phyloP scores from a whole-genome alignment of 2,888 invertebrate species.

The Choristoneura rosaceana region DNA sequence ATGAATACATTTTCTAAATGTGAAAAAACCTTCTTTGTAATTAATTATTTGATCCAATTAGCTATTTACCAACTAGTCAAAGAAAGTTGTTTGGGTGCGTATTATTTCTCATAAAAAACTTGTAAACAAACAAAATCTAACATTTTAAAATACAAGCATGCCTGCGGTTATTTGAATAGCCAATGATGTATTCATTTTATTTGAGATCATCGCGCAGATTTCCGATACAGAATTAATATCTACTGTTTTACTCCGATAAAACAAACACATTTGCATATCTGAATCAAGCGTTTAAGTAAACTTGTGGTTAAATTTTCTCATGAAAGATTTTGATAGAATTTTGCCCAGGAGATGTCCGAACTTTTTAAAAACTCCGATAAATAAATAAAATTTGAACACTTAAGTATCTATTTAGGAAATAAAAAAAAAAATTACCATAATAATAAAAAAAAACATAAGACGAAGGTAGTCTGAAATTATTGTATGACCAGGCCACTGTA shows the following conservation, averaged over 20 bases:
- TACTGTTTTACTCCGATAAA: constrained; percentile 74
- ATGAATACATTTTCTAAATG: constrained; percentile 12
- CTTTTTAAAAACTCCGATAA: too few species aligned
- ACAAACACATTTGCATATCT: constrained; percentile 82
- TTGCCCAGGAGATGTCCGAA: not conserved
- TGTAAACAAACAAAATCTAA: constrained; percentile 13
- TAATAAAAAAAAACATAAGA: too few species aligned
- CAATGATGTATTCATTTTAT: constrained; percentile 76
- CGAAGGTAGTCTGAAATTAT: too few species aligned
- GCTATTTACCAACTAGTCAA: not conserved
- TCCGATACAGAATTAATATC: constrained; percentile 71
- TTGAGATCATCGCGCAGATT: constrained; percentile 73
- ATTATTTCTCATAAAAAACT: not conserved
- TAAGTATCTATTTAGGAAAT: too few species aligned
- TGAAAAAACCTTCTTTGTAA: not conserved
- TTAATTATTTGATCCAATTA: not conserved
- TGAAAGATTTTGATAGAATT: constrained; percentile 61
- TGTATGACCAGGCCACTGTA: too few species aligned
- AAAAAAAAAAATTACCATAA: too few species aligned
- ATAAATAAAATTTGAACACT: not conserved
- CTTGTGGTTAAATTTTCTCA: constrained; percentile 46
- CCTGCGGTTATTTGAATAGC: constrained; percentile 80
- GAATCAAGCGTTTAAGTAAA: constrained; percentile 64
- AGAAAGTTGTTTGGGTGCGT: not conserved
- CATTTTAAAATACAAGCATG: constrained; percentile 36